A percentile compares a stretch with the other conserved stretches of the same genome.
Conservation (phyloP, 2,888 invertebrate species). For the Criorhina ranunculi region DNA sequence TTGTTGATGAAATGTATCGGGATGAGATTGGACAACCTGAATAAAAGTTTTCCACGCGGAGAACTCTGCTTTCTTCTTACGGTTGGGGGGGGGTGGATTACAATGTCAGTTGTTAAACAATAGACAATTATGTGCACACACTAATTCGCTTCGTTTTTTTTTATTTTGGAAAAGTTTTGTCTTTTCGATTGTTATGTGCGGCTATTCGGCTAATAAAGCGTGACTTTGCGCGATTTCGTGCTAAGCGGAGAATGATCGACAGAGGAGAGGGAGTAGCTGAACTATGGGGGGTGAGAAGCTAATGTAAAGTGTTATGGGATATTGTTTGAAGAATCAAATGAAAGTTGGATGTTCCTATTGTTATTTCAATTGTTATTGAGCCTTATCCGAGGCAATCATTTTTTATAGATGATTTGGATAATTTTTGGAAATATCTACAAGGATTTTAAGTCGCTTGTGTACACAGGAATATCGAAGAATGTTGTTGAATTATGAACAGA, state of each 20-base stretch:
- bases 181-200: conserved; percentile 48
- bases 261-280: not conserved
- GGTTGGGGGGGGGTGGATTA: conserved; percentile 54
- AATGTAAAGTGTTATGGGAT: conserved; percentile 53
- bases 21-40: conserved; percentile 73
- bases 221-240: conserved; percentile 67
- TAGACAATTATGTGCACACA: conserved; percentile 72
- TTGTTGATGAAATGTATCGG: conserved; percentile 70
- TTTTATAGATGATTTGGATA: conserved; percentile 43
- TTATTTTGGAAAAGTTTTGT: conserved; percentile 53
- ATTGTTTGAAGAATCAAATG: conserved; percentile 42
- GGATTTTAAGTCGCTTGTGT: not conserved
- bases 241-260: conserved; percentile 13
- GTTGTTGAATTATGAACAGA: too few relatives aligned
- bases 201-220: conserved; percentile 72
- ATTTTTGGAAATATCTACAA: not conserved
- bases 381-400: conserved; percentile 62
- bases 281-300: not conserved
- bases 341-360: conserved; percentile 37
- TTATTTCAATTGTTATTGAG: conserved; percentile 59
- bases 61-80: conserved; percentile 45
- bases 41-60: conserved; percentile 73
- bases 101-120: conserved; percentile 74
- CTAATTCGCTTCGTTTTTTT: conserved; percentile 59
- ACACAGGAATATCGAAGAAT: not conserved